Conservation (phyloP, 1,140 invertebrate genomes). For the Pantala flavescens region DNA sequence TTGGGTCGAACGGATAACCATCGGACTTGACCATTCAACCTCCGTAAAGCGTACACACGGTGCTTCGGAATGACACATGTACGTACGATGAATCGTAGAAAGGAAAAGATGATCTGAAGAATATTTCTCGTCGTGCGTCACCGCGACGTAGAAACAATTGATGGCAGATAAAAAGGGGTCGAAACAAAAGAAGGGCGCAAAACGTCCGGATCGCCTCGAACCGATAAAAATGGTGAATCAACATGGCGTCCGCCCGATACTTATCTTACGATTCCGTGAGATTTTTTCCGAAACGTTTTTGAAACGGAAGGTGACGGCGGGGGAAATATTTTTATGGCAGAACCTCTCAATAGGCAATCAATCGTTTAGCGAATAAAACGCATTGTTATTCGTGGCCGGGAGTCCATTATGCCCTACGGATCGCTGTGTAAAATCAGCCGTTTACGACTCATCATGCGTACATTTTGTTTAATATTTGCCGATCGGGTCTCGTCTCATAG, state of each 20-base stretch:
- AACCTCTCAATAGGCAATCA: background rate
- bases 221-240: constrained; percentile 9
- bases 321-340: background rate
- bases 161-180: constrained; percentile 10
- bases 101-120: background rate
- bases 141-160: background rate
- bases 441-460: background rate
- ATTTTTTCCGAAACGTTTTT: background rate
- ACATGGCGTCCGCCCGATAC: background rate
- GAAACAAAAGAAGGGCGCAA: constrained; percentile 17
- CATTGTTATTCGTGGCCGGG: background rate
- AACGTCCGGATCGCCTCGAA: constrained; percentile 5
- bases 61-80: background rate
- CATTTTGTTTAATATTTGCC: background rate
- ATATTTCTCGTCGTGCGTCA: constrained; percentile 16
- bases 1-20: constrained; percentile 14
- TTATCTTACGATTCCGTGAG: background rate
- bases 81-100: background rate
- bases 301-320: background rate
- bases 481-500: background rate
- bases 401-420: background rate
- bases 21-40: constrained; percentile 4
- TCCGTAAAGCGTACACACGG: background rate
- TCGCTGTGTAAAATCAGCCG: background rate
- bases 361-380: background rate